A percentile compares a stretch with the other conserved stretches of the same genome.
These are phyloP conservation scores for Salvelinus alpinus DNA, from an alignment of 2,113 vertebrate species.

Conservation along the genomic window DNA sequence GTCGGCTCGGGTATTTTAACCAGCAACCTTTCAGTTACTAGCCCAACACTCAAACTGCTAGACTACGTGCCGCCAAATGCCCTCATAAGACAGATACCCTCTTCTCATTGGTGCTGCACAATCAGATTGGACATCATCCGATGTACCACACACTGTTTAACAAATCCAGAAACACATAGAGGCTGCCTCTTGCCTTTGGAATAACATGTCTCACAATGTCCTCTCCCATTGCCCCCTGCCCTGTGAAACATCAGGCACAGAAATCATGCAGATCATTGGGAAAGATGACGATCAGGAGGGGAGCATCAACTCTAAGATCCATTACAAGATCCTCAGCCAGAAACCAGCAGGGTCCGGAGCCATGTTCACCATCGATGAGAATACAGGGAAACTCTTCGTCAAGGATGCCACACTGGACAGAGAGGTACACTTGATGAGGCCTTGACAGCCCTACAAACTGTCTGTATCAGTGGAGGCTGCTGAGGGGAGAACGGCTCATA, in stretches of 20 bases:
- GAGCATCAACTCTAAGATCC: slow-evolving; percentile 59
- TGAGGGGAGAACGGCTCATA: too few relatives aligned
- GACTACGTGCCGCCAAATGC: background rate
- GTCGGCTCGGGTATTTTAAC: too few relatives aligned
- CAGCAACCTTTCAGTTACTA: too few relatives aligned
- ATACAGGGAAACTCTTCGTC: slow-evolving; percentile 64
- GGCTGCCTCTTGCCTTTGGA: too few relatives aligned
- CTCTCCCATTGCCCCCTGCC: slow-evolving; percentile 22
- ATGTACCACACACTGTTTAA: too few relatives aligned
- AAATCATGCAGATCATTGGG: slow-evolving; percentile 63
- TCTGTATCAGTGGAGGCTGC: background rate
- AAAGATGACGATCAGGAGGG: slow-evolving; percentile 61
- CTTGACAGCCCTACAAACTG: background rate
- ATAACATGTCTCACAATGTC: background rate
- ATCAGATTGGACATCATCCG: too few relatives aligned
- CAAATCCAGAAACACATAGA: too few relatives aligned
- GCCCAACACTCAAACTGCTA: too few relatives aligned
- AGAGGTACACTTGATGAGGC: slow-evolving; percentile 61
- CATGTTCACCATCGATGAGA: slow-evolving; percentile 63
- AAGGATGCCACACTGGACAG: slow-evolving; percentile 66
- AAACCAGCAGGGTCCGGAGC: slow-evolving; percentile 43
- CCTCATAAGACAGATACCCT: background rate
- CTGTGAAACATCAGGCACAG: slow-evolving; percentile 50
- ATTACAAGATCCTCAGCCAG: slow-evolving; percentile 68
- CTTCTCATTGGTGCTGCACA: background rate